Base-by-base conservation (phyloP, 2,888 invertebrate species). In the Erebia epiphron region DNA sequence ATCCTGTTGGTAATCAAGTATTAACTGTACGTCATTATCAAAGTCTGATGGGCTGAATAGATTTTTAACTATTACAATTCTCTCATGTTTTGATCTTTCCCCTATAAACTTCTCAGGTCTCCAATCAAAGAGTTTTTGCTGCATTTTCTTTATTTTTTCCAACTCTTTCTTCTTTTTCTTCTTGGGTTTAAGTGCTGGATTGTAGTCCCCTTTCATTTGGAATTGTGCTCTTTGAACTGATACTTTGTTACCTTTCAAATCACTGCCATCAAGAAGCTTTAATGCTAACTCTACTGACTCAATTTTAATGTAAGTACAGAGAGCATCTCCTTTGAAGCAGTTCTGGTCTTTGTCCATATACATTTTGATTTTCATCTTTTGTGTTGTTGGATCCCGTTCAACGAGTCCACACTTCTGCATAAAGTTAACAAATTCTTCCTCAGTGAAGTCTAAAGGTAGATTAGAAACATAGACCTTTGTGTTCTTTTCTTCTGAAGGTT, bases 341-440 rank as follows among this genome's bases (percentile, higher is more conserved):
- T 98, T 95, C 0, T 96, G 95, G 80, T 96, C 95, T 52, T 95
- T 90, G 82, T 98, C 98, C 78, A 94, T 95, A 87, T 99, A 99
- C 50, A 99, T 89, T 92, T 99, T 99, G 1, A 99, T 92, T 90
- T 98, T 99, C 87, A 96, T 96, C 83, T 96, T 96, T 77, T 96
- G 96, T 13, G 95, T 96, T 61, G 95, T 94, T 0, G 96, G 95
- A 86, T 99, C 99, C 79, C 97, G 95, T 94, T 98, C 98, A 46
- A 99, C 96, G 75, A 99, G 94, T 5, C 99, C 99, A 94, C 97
- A 99, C 89, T 99, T 99, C 79, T 96, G 96, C 97, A 99, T 99
- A 52, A 99, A 91, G 83, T 98, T 97, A 60, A 97, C 95, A 90
- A 98, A 98, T 84, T 97, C 97, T 75, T 98, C 97, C 82, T 98